A percentile compares a stretch with the other conserved stretches of the same genome.
Evolutionary conservation across 2,888 invertebrate species (phyloP).

Genomic region (Spodoptera picta): DNA sequence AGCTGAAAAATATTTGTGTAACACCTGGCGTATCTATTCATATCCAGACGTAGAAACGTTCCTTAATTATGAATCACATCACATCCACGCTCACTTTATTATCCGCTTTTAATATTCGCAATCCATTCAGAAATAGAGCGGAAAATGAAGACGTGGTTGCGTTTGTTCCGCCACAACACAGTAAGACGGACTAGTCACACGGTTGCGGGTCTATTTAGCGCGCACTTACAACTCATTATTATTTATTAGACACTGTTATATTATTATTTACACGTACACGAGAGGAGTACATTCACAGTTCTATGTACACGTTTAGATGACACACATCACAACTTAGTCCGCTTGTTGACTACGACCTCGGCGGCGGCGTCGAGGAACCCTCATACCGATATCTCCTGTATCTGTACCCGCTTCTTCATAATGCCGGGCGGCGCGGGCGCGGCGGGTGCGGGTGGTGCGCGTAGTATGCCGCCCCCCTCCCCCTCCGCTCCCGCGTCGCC

Average conservation of each 20-base stretch:
- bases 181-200: slow-evolving; percentile 59
- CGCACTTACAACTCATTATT: slow-evolving; percentile 50
- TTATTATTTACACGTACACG: slow-evolving; percentile 56
- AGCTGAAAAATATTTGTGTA: slow-evolving; percentile 33
- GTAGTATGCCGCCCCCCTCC: slow-evolving; percentile 82
- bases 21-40: slow-evolving; percentile 33
- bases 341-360: slow-evolving; percentile 82
- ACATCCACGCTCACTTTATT: slow-evolving; percentile 49
- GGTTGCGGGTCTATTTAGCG: slow-evolving; percentile 60
- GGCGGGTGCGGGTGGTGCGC: slow-evolving; percentile 78
- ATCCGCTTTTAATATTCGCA: slow-evolving; percentile 56
- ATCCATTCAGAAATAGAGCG: slow-evolving; percentile 63
- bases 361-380: slow-evolving; percentile 80
- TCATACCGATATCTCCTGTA: slow-evolving; percentile 97
- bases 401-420: slow-evolving; percentile 96
- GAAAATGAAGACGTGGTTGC: slow-evolving; percentile 61
- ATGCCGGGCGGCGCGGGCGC: slow-evolving; percentile 92
- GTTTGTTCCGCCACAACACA: slow-evolving; percentile 58
- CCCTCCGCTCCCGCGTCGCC: slow-evolving; percentile 82
- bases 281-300: slow-evolving; percentile 30
- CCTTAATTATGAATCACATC: slow-evolving; percentile 50
- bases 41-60: slow-evolving; percentile 36
- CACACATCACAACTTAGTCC: slow-evolving; percentile 81
- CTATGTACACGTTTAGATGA: slow-evolving; percentile 62
- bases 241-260: slow-evolving; percentile 50